These are phyloP conservation scores for Acrocephalus kingi DNA, from an alignment of 2,113 vertebrate species.

Conservation along the genomic window DNA sequence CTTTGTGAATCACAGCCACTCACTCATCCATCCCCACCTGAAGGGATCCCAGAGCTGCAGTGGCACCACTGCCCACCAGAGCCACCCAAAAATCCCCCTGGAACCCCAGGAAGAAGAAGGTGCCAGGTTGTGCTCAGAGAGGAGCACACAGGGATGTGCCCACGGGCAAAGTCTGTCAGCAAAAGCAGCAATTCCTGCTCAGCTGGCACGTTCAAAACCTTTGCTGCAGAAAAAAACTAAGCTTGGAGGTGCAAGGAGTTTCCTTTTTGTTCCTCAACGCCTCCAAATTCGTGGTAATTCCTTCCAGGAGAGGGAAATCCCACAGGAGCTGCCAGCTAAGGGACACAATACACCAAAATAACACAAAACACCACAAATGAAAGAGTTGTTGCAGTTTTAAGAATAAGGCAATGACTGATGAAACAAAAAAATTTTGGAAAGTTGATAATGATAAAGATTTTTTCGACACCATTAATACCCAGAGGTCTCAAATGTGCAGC, in stretches of 20 bases:
- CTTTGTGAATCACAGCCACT: background rate
- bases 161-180: background rate
- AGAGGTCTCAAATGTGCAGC: background rate
- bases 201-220: background rate
- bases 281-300: accelerated
- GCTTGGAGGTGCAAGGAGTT: background rate
- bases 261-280: accelerated
- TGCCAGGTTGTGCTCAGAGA: too few relatives aligned
- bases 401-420: background rate
- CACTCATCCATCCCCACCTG: accelerated
- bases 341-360: accelerated
- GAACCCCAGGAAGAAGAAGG: accelerated
- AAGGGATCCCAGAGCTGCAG: too few relatives aligned
- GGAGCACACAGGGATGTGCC: background rate
- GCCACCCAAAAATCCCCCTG: accelerated
- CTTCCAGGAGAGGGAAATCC: background rate
- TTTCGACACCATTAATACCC: background rate
- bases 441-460: background rate
- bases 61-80: background rate
- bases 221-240: background rate
- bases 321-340: background rate
- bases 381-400: accelerated
- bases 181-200: accelerated
- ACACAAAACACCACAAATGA: accelerated
- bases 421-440: background rate